Evolutionary conservation across 2,797 vertebrate genomes (phyloP), one percentile per base, ranked within the genome.

Genomic region (Lagorchestes hirsutus): DNA sequence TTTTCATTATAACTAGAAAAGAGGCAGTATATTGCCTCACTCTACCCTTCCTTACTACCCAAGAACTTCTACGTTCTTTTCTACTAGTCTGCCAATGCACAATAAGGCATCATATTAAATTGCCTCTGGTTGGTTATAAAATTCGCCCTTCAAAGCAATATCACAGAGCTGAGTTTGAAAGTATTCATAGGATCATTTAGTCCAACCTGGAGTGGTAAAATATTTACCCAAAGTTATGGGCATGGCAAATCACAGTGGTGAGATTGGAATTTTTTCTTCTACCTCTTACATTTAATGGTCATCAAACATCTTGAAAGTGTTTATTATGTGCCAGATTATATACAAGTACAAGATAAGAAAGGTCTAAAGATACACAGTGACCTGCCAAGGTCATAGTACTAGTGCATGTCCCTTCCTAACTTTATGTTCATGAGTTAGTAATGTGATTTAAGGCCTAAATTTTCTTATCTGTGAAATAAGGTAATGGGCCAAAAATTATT

Each of bases 251-350:
- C 27, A 10, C 10, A 87, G 22, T 46, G 9, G 6, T 46, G 40
- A 50, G 40, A 24, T 24, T 40, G 0, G 8, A 3, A 82, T 82
- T 27, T 46, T 46, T 2, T 27, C 10, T 87, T 27, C 40, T 50
- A 24, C n/a, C 40, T 46, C 40, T 82, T 82, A 24, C 0, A 46
- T 46, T 27, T 24, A 4, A 12, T 50, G 0, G 0, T 1, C 9
- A 50, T 87, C 22, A 87, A 50, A 24, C 40, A 87, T 87, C 12
- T 28, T 50, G 74, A 87, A 82, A 87, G 24, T 50, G 1, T 5
- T 46, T 87, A 27, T 3, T 87, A 11, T 27, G 24, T 87, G 22
- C 22, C 22, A 87, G 24, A 3, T 24, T 10, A 27, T 87, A 87
- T 27, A 3, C 22, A 50, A 50, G 22, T 40, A 87, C 5, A 87